Base-by-base conservation (phyloP, 2,888 invertebrate genomes). In the Iphiclides podalirius region DNA sequence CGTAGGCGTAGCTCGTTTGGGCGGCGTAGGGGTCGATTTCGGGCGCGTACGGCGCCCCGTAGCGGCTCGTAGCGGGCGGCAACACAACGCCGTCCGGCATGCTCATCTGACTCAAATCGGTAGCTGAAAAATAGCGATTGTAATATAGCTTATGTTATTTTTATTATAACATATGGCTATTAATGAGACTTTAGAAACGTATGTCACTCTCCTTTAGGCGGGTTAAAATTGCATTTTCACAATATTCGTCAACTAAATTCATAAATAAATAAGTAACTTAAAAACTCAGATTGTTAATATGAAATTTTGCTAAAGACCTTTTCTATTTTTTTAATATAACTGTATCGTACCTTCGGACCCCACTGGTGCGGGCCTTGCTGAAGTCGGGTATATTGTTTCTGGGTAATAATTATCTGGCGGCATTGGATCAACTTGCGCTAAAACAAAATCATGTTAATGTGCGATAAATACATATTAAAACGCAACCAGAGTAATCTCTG, bases 361-460 rank as follows among this genome's bases (percentile, higher is more conserved):
- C 2, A 94, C 86, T 0, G 94, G 94, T 31, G 93, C 89, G 0
- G 94, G 94, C 36, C 94, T 81, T 1, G 93, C 86, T 1, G 91
- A 90, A 0, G 93, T 92, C 0, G 93, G 90, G 59, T 90, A 90
- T 38, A 89, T 81, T 15, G 85, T 76, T 45, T 88, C 86, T 3
- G 87, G 84, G 51, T 85, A 86, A 54, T 82, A 82, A 0, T 72
- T 52, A 23, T 87, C 85, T 3, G 73, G 49, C 1, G 80, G 66
- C 47, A 77, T 51, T 0, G 65, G 58, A 1, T 86, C 86, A 50
- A 75, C 54, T 60, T 66, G 72, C 13, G 62, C 84, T 84, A 63
- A 8, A 72, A 72, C 23, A 46, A 39, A 57, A 52, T 31, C 11
- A 11, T n/a, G 11, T 31, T 11, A 31, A 11, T 11, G n/a, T 31